Conservation (phyloP, 1,140 invertebrate genomes). For the Brachystomella parvula region DNA sequence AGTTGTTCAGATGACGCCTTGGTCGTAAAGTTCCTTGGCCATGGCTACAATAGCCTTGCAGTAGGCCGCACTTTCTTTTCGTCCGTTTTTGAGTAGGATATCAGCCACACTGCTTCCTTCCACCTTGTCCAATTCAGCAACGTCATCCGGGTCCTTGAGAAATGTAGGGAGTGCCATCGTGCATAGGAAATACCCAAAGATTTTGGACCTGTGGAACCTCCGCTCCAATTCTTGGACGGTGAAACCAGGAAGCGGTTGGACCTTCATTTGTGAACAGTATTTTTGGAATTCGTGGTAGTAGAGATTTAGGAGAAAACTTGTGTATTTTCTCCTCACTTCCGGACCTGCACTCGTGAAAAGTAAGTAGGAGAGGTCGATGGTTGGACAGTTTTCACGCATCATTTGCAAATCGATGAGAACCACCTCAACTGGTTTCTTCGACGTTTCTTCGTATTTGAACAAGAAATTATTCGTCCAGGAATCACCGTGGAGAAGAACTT, state of each 20-base stretch:
- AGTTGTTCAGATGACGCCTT: too few species aligned
- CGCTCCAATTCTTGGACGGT: background rate
- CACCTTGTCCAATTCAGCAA: background rate
- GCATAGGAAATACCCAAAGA: background rate
- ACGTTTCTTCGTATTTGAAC: slow-evolving; percentile 45
- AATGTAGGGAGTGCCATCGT: background rate
- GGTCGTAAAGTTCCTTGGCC: too few species aligned
- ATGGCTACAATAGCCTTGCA: too few species aligned
- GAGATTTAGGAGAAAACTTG: slow-evolving; percentile 46
- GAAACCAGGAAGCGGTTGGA: slow-evolving; percentile 5
- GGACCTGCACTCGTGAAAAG: slow-evolving; percentile 50
- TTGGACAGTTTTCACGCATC: slow-evolving; percentile 50
- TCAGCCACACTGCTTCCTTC: background rate
- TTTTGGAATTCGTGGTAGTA: slow-evolving; percentile 48
- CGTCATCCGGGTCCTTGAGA: slow-evolving; percentile 9
- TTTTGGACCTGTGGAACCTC: slow-evolving; percentile 15
- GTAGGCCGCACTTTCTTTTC: too few species aligned
- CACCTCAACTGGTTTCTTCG: slow-evolving; percentile 40
- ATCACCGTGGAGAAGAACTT: slow-evolving; percentile 53
- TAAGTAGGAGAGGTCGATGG: slow-evolving; percentile 52
- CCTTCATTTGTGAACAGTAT: slow-evolving; percentile 8
- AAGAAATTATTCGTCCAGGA: slow-evolving; percentile 43
- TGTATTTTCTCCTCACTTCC: slow-evolving; percentile 45
- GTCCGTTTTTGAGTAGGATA: too few species aligned
- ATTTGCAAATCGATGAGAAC: slow-evolving; percentile 53